phyloP scores from a whole-genome alignment of 2,888 invertebrate genomes.

The Hemistola chrysoprasaria region DNA sequence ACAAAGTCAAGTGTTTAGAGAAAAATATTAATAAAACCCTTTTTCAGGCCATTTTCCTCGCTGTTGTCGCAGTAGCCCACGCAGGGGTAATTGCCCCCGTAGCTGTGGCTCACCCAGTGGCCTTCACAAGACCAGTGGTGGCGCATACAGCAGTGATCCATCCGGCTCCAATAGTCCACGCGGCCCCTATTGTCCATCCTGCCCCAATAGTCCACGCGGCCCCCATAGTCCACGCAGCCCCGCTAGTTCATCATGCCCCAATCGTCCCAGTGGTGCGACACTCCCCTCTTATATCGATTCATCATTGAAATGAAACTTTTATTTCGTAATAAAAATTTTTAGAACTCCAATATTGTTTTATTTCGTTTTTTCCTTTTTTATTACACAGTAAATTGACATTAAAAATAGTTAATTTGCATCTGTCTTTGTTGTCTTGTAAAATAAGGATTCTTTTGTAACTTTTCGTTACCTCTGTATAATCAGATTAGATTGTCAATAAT shows the following conservation, averaged over 20 bases:
- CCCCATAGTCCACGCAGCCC: constrained; percentile 31
- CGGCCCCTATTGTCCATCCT: constrained; percentile 47
- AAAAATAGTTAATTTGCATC: too few relatives aligned
- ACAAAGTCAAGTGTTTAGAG: too few relatives aligned
- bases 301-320: constrained; percentile 42
- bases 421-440: too few relatives aligned
- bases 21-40: background rate
- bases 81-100: constrained; percentile 65
- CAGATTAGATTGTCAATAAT: too few relatives aligned
- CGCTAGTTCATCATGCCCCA: constrained; percentile 40
- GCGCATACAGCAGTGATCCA: constrained; percentile 38
- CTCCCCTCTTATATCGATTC: constrained; percentile 47
- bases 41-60: constrained; percentile 67
- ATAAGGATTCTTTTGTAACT: too few relatives aligned
- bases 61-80: constrained; percentile 62
- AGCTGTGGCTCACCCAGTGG: constrained; percentile 56
- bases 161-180: constrained; percentile 39
- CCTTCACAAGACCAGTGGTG: constrained; percentile 50
- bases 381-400: too few relatives aligned
- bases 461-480: background rate
- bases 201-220: constrained; percentile 44
- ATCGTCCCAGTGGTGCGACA: constrained; percentile 32
- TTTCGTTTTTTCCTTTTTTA: too few relatives aligned
- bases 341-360: background rate
- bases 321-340: background rate